Evolutionary conservation across 2,113 vertebrate genomes (phyloP), one percentile per base, ranked within the genome.

Genomic region (Geococcyx californianus): DNA sequence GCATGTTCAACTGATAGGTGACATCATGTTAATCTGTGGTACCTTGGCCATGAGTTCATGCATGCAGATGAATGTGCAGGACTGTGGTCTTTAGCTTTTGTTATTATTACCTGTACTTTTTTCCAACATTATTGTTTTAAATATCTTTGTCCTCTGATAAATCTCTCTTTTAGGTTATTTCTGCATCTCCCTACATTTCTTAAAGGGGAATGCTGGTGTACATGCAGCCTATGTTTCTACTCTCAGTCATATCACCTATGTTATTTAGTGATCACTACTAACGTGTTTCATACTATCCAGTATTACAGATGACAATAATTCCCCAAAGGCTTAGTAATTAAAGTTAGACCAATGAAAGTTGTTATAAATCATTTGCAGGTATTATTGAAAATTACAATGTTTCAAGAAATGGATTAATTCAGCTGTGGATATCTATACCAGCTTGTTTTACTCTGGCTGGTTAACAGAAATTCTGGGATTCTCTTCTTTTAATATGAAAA

Each of bases 401-500:
- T 47, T 73, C 70, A 93, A 93, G 25, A 73, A 81, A 77, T 5
- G 59, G 28, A 54, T 52, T 64, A 1, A 47, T 79, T 83, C 23
- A n/a, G 40, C 34, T 82, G 11, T 38, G 36, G 60, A 66, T 77
- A 63, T 24, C 54, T 78, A 81, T 23, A 76, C 8, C n/a, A 33
- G 16, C 13, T 77, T 82, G 8, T 33, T 94, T 93, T 77, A 75
- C 34, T 63, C 36, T 45, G 51, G 6, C 29, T 58, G 36, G 25
- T 68, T 86, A 92, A 80, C 34, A 92, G 60, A 91, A 84, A 76
- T 58, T 16, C 45, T 84, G 45, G 18, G 91, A 87, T 95, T 91
- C 44, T 85, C 52, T 74, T 86, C 49, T 77, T 84, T 87, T 79
- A 87, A 70, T 51, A 82, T 5, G 19, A 84, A 93, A 87, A 13